Evolutionary conservation across 2,888 invertebrate species (phyloP).

Genomic region (Callyntrura guangdongensis): DNA sequence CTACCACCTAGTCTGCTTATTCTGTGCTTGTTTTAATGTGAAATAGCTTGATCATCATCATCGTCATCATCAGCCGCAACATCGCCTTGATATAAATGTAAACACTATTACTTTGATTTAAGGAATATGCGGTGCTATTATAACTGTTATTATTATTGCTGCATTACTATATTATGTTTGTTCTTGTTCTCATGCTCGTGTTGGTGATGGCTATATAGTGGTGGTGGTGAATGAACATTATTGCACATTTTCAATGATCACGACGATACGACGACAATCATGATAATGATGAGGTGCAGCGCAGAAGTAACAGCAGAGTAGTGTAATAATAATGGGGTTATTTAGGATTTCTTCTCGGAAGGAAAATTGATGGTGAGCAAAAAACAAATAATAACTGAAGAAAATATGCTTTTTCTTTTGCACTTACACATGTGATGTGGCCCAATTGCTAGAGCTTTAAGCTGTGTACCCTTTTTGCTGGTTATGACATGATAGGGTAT

Average conservation of each 20-base stretch:
- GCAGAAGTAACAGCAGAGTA: constrained; percentile 23
- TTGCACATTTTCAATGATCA: constrained; percentile 60
- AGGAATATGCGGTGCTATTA: constrained; percentile 29
- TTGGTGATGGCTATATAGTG: not conserved
- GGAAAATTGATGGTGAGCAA: constrained; percentile 43
- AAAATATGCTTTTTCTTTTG: not conserved
- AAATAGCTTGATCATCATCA: constrained; percentile 41
- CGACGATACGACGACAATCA: constrained; percentile 47
- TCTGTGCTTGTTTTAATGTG: constrained; percentile 2
- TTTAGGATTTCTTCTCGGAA: constrained; percentile 50
- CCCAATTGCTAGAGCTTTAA: not conserved
- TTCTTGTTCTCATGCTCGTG: not conserved
- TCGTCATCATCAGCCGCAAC: not conserved
- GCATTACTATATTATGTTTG: constrained; percentile 48
- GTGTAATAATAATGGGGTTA: constrained; percentile 41
- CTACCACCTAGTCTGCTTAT: not conserved
- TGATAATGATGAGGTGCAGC: constrained; percentile 48
- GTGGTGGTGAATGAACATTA: constrained; percentile 43
- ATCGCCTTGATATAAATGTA: constrained; percentile 18
- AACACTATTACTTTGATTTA: constrained; percentile 60
- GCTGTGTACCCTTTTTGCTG: not conserved
- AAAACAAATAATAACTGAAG: constrained; percentile 43
- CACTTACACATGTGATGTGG: no score
- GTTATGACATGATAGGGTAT: not conserved
- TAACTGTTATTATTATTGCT: constrained; percentile 27